Conservation (phyloP, 1,140 invertebrate species). For the Ips typographus region DNA sequence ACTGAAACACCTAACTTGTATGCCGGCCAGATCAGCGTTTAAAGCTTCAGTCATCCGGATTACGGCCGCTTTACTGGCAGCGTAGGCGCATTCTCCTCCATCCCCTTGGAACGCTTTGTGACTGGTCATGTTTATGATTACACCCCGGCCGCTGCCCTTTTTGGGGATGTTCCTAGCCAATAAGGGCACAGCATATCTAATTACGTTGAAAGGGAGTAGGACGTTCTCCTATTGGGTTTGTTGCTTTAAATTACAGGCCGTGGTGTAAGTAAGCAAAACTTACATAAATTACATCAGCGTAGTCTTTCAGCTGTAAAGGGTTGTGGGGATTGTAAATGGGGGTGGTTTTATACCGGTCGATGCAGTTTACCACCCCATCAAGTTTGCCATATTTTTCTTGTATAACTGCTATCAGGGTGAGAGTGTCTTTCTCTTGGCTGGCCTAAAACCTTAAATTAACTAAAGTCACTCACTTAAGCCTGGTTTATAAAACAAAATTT, state of each 20-base stretch:
- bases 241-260: not conserved
- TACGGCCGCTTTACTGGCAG: slow-evolving; percentile 29
- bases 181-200: slow-evolving; percentile 13
- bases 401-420: slow-evolving; percentile 10
- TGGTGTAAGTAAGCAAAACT: not conserved
- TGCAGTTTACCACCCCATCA: slow-evolving; percentile 27
- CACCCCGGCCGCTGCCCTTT: slow-evolving; percentile 17
- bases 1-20: slow-evolving; percentile 15
- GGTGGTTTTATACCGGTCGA: slow-evolving; percentile 2
- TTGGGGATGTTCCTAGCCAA: slow-evolving; percentile 18
- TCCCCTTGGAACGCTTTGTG: slow-evolving; percentile 6
- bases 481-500: no score
- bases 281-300: slow-evolving; percentile 19
- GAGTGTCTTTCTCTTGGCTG: slow-evolving; percentile 5
- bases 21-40: slow-evolving; percentile 9
- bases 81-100: slow-evolving; percentile 15
- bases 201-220: slow-evolving; percentile 19
- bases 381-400: slow-evolving; percentile 26
- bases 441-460: not conserved
- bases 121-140: slow-evolving; percentile 31
- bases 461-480: no score
- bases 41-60: slow-evolving; percentile 24
- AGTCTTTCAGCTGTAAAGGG: slow-evolving; percentile 7
- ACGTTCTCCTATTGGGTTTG: slow-evolving; percentile 15
- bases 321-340: slow-evolving; percentile 2